Base-by-base conservation (phyloP, 2,113 vertebrate genomes). In the Melanostigma gelatinosum region DNA sequence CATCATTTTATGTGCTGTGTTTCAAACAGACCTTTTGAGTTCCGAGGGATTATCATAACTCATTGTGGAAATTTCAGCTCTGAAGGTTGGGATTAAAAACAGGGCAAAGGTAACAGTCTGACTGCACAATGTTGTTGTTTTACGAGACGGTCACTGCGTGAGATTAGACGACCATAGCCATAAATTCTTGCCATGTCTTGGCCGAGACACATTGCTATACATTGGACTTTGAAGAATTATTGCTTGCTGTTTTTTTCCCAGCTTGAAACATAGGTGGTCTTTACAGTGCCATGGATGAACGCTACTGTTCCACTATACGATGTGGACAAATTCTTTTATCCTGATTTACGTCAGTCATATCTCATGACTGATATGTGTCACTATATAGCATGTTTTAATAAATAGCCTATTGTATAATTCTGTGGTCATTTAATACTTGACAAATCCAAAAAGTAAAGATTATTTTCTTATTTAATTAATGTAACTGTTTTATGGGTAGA, bases 241-340 rank as follows among this genome's bases (percentile, higher is more conserved):
- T 50, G 12, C 1, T 24, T 44, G 9, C 22, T 77, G 20, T 34
- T 34, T 66, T 66, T 72, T 50, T 29, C 50, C 22, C 29, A 38
- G 29, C n/a, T 24, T 42, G 24, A 0, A 42, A 58, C 40, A 55
- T 22, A 65, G 22, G 58, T 44, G 52, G 50, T 63, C 29, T 24
- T 16, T 18, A 50, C 29, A 65, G 10, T 67, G 54, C 0, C 62
- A 55, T n/a, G 10, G 10, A 42, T 24, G 16, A 65, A 18, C 66
- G n/a, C 46, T 29, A 76, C 48, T 70, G 72, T 16, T 50, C 29
- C 40, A 58, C 6, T 12, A 75, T 66, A 61, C 13, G 44, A 16
- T 46, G 4, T 46, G 13, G 4, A 13, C 44, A 18, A 50, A 20
- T 8, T 50, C 16, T 22, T 50, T 50, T 50, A 22, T 50, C 18